Percentiles rank a stretch among this genome's conserved stretches.
Conservation (phyloP, 2,113 vertebrate species). For the Laticauda laticaudata region DNA sequence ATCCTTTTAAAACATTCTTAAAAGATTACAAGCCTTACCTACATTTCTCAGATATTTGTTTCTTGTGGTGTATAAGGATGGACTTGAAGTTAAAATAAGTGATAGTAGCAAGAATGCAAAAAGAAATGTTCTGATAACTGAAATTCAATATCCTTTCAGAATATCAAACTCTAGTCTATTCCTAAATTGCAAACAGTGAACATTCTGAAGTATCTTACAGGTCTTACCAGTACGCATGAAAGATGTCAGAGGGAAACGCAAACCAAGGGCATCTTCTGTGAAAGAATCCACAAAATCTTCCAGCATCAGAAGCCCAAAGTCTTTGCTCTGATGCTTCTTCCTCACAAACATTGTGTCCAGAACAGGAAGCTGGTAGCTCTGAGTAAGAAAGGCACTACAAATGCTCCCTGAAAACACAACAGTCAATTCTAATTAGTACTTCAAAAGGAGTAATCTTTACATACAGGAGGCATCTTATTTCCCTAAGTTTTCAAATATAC, state of each 20-base stretch:
- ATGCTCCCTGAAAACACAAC: constrained; percentile 71
- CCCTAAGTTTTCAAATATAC: not conserved
- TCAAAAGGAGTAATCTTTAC: not conserved
- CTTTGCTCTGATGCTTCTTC: constrained; percentile 73
- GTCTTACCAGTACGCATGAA: constrained; percentile 78
- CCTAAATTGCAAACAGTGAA: not conserved
- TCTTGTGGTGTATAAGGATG: not conserved
- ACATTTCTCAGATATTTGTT: not conserved
- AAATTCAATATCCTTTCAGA: not conserved
- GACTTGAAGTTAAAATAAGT: not conserved
- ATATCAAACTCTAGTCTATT: not conserved
- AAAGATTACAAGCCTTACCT: not conserved
- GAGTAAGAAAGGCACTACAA: constrained; percentile 50
- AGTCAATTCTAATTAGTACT: constrained; percentile 1
- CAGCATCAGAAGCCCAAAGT: constrained; percentile 78
- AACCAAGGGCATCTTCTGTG: constrained; percentile 73
- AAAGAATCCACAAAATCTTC: constrained; percentile 86
- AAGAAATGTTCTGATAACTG: not conserved
- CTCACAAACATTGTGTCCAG: constrained; percentile 88
- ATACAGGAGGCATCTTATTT: too few relatives aligned
- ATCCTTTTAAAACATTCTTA: not conserved
- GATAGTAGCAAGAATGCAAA: not conserved
- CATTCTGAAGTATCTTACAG: not conserved
- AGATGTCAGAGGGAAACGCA: constrained; percentile 78
- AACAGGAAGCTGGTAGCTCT: constrained; percentile 78